Evolutionary conservation across 2,888 invertebrate genomes (phyloP), one percentile per base, ranked within the genome.

Genomic region (Heliconius ethilla): DNA sequence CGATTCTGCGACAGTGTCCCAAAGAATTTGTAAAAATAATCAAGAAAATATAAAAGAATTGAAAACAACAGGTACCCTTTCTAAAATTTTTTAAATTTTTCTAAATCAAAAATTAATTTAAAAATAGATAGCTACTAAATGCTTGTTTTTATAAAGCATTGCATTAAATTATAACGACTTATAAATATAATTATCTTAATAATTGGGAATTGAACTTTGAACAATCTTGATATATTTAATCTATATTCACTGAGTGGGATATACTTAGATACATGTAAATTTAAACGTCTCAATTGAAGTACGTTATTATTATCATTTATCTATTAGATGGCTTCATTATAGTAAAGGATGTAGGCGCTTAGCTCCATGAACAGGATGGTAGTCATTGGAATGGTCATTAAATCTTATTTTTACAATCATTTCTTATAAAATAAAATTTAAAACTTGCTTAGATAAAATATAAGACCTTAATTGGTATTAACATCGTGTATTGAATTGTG

Each of bases 331-430:
- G 66, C 51, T 75, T 79, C 76, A 75, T 74, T 73, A 74, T 65
- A 65, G 72, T 75, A 77, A 79, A 75, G 80, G 80, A 80, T 79
- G 77, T 78, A 51, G 75, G 55, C 73, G 72, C 79, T 80, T 78
- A 80, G 70, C 77, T 77, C 62, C 59, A 29, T 45, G 79, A 76
- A 76, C 73, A 75, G 78, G 73, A 70, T 79, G 79, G 27, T 33
- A 29, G 75, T 73, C 62, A 78, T 79, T 75, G 74, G 27, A 29
- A 45, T 72, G 33, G 15, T 25, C 22, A 74, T 74, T 74, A 63
- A 62, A 74, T 65, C 62, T 63, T 59, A 33, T 75, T 51, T 75
- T 66, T 66, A 75, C 27, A 67, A 59, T 25, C 25, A 59, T 63
- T 37, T 4, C 11, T 55, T 33, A 55, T n/a, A 22, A 51, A 63